Percentiles rank a stretch among this genome's conserved stretches.
These are phyloP conservation scores for Lapara coniferarum DNA, from an alignment of 2,888 invertebrate genomes.

Conservation along the genomic window DNA sequence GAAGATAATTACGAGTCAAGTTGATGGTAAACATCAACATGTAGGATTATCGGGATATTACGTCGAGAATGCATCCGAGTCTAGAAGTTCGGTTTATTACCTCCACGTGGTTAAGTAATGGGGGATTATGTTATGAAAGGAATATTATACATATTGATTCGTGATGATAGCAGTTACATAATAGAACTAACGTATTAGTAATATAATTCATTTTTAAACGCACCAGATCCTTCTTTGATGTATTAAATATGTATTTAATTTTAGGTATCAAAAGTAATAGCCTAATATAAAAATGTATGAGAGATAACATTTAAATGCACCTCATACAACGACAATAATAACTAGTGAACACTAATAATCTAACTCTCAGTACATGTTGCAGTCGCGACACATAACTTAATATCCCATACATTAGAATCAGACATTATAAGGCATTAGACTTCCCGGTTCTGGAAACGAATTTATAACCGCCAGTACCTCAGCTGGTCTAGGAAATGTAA, in stretches of 20 bases:
- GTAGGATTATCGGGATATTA: background rate
- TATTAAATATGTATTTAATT: no score
- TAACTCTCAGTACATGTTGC: background rate
- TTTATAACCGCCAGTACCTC: conserved; percentile 15
- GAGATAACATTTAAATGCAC: background rate
- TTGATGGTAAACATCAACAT: background rate
- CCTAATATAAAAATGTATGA: no score
- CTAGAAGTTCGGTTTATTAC: no score
- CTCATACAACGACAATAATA: background rate
- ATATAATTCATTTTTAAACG: no score
- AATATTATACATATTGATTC: no score
- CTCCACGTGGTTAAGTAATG: no score
- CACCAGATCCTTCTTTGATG: no score
- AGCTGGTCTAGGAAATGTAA: background rate
- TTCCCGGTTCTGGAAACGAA: conserved; percentile 24
- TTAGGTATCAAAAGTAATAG: no score
- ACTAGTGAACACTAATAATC: conserved; percentile 10
- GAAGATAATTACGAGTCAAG: background rate
- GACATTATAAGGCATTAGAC: conserved; percentile 16
- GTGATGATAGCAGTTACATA: no score
- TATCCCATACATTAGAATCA: conserved; percentile 17
- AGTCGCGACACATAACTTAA: conserved; percentile 13
- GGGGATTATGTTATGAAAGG: no score
- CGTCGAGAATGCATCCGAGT: no score
- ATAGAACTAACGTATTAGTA: no score